Conservation (phyloP, 2,797 vertebrate genomes). For the Martes flavigula region DNA sequence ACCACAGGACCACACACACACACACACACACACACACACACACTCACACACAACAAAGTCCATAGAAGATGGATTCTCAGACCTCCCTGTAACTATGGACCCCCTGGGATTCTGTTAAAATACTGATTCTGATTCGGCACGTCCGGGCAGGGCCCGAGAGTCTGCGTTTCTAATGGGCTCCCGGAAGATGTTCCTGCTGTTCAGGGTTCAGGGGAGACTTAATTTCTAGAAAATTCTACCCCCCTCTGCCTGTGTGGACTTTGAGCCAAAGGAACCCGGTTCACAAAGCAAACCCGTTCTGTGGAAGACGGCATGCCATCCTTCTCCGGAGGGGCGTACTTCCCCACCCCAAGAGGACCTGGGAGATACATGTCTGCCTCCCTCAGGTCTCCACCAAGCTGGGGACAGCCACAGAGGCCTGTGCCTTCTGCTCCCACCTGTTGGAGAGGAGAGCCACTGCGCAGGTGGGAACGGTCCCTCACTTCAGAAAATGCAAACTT, state of each 20-base stretch:
- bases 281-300: background rate
- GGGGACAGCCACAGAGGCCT: background rate
- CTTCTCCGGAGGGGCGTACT: background rate
- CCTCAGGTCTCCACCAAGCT: background rate
- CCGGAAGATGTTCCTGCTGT: background rate
- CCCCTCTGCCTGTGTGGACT: background rate
- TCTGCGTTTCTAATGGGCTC: background rate
- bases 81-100: background rate
- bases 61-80: background rate
- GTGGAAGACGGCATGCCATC: background rate
- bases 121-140: background rate
- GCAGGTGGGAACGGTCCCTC: no score
- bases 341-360: background rate
- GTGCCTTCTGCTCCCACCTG: background rate
- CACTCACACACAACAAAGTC: background rate
- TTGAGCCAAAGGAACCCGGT: background rate
- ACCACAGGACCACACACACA: background rate
- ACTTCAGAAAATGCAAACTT: background rate
- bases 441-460: no score
- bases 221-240: background rate
- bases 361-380: background rate
- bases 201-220: background rate
- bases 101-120: background rate
- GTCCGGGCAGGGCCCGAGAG: background rate
- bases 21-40: background rate